phyloP scores from a whole-genome alignment of 2,888 invertebrate genomes.

The Loripinus fragilis region DNA sequence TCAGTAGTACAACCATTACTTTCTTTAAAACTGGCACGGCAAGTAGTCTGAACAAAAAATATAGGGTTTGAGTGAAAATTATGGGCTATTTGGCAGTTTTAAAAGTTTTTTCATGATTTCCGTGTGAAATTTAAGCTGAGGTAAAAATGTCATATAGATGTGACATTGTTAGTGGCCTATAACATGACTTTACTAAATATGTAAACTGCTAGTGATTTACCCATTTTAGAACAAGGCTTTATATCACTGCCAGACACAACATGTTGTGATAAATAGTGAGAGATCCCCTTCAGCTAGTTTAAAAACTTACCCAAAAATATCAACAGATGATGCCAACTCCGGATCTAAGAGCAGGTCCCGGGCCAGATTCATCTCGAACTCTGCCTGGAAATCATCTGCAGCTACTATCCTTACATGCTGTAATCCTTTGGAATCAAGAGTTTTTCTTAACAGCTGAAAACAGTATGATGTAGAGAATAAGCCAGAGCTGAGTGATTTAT shows the following conservation, averaged over 20 bases:
- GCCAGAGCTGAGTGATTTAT: no score
- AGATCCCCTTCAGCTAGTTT: no score
- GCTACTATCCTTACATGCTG: slow-evolving; percentile 79
- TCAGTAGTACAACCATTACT: no score
- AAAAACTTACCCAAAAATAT: slow-evolving; percentile 80
- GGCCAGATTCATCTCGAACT: slow-evolving; percentile 72
- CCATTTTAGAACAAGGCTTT: no score
- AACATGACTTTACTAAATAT: background rate
- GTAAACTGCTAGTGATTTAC: no score
- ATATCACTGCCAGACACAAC: no score
- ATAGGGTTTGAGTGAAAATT: no score
- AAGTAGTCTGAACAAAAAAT: no score
- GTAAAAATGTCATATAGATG: background rate
- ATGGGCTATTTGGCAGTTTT: no score
- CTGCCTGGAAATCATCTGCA: slow-evolving; percentile 76
- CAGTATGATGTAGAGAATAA: no score
- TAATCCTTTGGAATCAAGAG: slow-evolving; percentile 73
- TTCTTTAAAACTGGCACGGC: no score
- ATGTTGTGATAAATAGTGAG: background rate
- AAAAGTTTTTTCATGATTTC: no score
- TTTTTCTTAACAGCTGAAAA: slow-evolving; percentile 68
- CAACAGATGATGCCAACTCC: slow-evolving; percentile 74
- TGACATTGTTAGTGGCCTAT: background rate
- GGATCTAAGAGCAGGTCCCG: slow-evolving; percentile 75
- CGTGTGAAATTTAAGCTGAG: background rate